phyloP scores from a whole-genome alignment of 2,797 vertebrate genomes.

The Anguilla obscura region DNA sequence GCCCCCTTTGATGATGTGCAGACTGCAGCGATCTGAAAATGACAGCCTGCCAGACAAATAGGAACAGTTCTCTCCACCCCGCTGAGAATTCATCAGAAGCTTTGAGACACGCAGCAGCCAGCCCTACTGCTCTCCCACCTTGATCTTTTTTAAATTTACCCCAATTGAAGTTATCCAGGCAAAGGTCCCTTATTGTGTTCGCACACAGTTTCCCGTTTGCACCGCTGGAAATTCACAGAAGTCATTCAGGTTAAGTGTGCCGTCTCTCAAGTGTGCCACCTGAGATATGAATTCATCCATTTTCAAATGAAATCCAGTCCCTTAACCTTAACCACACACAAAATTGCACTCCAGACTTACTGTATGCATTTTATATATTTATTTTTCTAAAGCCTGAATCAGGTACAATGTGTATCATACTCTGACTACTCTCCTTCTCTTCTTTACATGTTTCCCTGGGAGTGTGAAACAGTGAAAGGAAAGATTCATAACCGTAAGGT shows the following conservation, averaged over 20 bases:
- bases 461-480: background rate
- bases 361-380: background rate
- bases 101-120: background rate
- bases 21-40: background rate
- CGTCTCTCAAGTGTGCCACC: background rate
- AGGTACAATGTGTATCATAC: background rate
- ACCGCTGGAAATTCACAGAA: background rate
- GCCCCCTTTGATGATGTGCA: background rate
- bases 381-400: background rate
- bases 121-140: background rate
- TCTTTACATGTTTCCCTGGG: background rate
- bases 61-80: background rate
- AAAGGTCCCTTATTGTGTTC: background rate
- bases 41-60: background rate
- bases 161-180: background rate
- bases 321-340: background rate
- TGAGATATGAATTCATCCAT: background rate
- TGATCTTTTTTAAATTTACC: background rate
- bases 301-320: background rate
- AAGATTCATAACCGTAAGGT: background rate
- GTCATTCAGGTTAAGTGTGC: background rate
- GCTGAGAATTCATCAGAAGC: background rate
- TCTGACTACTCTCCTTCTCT: background rate
- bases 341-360: background rate
- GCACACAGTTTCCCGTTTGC: background rate